Base-by-base conservation (phyloP, 2,797 vertebrate genomes). In the Tadarida brasiliensis region DNA sequence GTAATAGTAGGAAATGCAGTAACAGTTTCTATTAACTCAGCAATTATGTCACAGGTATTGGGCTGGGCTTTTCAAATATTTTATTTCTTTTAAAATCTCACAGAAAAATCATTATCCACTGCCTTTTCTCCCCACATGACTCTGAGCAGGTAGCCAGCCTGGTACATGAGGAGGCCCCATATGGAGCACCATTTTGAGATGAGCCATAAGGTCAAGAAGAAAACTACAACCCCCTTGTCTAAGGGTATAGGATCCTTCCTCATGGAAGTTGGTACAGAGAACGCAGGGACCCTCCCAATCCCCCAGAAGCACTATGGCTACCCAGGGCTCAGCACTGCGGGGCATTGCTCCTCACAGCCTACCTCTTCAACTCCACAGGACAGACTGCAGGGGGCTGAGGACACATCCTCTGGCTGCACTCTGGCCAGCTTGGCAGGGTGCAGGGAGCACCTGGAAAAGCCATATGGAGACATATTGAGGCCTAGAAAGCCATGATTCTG, bases 21-120 rank as follows among this genome's bases (percentile, higher is more conserved):
- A 33, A 70, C 17, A 9, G 14, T 65, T 54, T 83, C 49, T 24
- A 47, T 87, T 81, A 76, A 47, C 61, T 90, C 51, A 68, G 54
- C 14, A 65, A 61, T 56, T 26, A 24, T 22, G 7, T 57, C 28
- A 30, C 5, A 63, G 3, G 16, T 12, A 39, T 73, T 59, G 22
- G 61, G 7, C 39, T 57, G 20, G 4, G 7, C 14, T 87, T 94
- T 78, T 33, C n/a, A 57, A 33, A 76, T 44, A 82, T 57, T 56
- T 14, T 77, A 67, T 85, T 87, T 17, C 35, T 71, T 56, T 80
- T 39, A 89, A 90, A 61, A 54, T 74, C 14, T 73, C 54, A 85
- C 11, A 30, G 56, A 33, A 26, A 7, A 8, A 16, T 61, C 24
- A 20, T 16, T 14, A 47, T 47, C 44, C 8, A 51, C 47, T 71